phyloP scores from a whole-genome alignment of 2,113 vertebrate genomes.

The Donacobius atricapilla region DNA sequence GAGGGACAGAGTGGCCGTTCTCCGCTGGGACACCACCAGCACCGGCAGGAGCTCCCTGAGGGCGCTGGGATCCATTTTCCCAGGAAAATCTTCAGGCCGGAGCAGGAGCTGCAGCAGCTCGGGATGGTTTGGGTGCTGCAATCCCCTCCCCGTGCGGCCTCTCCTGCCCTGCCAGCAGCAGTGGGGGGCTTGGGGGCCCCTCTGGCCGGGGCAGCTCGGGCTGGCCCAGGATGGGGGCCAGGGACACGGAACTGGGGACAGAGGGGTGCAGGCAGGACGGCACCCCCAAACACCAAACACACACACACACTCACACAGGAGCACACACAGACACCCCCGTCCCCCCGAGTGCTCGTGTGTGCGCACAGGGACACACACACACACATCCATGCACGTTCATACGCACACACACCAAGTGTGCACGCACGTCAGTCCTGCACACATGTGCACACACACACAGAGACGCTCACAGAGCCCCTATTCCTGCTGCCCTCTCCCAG shows the following conservation, averaged over 20 bases:
- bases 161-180: not conserved
- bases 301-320: not conserved
- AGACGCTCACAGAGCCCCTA: not conserved
- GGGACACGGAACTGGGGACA: fast-evolving
- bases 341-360: fast-evolving
- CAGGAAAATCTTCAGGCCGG: not conserved
- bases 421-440: too few relatives aligned
- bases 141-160: fast-evolving
- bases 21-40: not conserved
- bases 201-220: fast-evolving
- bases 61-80: not conserved
- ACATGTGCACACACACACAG: too few relatives aligned
- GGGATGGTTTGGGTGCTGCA: fast-evolving
- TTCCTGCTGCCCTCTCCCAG: not conserved
- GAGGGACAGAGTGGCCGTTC: fast-evolving
- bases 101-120: not conserved
- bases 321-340: fast-evolving
- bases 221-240: not conserved
- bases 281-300: not conserved
- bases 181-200: fast-evolving
- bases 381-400: not conserved
- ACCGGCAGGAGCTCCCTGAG: fast-evolving
- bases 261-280: fast-evolving
- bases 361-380: not conserved
- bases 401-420: not conserved